A percentile compares a stretch with the other conserved stretches of the same genome.
These are phyloP conservation scores for Micoletzkya japonica DNA, from an alignment of 2,888 invertebrate genomes.

Conservation along the genomic window DNA sequence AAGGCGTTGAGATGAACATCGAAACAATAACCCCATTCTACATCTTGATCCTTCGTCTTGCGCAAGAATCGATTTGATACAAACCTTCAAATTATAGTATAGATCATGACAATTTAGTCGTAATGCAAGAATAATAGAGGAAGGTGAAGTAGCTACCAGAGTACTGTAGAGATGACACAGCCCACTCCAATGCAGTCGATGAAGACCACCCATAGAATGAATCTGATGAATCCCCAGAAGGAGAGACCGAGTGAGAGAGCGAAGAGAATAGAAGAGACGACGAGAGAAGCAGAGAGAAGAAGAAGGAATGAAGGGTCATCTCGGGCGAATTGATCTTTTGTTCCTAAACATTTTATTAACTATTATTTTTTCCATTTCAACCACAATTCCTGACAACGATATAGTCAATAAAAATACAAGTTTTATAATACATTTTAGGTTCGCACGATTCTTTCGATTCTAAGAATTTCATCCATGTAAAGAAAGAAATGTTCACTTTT, in stretches of 20 bases:
- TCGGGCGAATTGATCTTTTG: conserved; percentile 95
- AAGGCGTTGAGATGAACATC: conserved; percentile 98
- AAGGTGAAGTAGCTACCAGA: conserved; percentile 73
- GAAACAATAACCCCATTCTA: conserved; percentile 98
- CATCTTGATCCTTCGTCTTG: conserved; percentile 72
- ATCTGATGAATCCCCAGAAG: conserved; percentile 73
- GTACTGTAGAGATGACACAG: conserved; percentile 80
- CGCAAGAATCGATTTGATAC: conserved; percentile 79
- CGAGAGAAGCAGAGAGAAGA: conserved; percentile 70
- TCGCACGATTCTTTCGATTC: not conserved
- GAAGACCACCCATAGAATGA: conserved; percentile 87
- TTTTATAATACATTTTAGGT: not conserved
- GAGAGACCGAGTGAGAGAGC: conserved; percentile 30
- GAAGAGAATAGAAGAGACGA: conserved; percentile 48
- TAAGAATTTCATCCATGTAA: not conserved
- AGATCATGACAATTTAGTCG: not conserved
- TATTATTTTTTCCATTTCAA: not conserved
- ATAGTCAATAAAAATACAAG: not conserved
- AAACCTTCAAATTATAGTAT: conserved; percentile 72
- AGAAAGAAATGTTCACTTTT: conserved; percentile 80
- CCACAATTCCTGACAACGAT: not conserved
- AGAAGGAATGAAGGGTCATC: conserved; percentile 98
- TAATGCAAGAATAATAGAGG: not conserved
- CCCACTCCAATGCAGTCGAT: conserved; percentile 91
- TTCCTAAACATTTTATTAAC: conserved; percentile 72